phyloP scores from a whole-genome alignment of 2,113 vertebrate species.

The Onychostruthus taczanowskii region DNA sequence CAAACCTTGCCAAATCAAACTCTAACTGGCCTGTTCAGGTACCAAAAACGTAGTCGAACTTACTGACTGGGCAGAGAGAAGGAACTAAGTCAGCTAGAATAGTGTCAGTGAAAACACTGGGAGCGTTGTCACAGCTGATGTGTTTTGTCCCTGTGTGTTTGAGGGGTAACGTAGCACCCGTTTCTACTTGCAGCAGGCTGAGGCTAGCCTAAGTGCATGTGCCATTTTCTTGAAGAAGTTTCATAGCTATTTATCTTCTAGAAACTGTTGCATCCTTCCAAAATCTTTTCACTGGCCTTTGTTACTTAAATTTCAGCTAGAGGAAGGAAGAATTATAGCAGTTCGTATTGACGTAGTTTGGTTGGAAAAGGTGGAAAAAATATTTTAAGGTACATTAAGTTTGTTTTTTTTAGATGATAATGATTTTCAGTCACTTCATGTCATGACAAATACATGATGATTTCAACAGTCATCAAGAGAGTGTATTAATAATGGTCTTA shows the following conservation, averaged over 20 bases:
- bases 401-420: not conserved
- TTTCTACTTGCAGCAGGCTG: not conserved
- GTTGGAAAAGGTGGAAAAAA: not conserved
- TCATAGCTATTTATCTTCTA: not conserved
- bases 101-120: not conserved
- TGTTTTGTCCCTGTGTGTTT: not conserved
- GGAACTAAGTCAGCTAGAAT: not conserved
- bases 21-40: not conserved
- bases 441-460: not conserved
- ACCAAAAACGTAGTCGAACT: not conserved
- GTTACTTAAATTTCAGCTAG: not conserved
- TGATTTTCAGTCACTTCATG: not conserved
- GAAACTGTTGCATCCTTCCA: not conserved
- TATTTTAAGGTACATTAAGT: not conserved
- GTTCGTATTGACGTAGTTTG: not conserved
- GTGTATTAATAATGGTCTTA: not conserved
- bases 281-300: not conserved
- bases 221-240: not conserved
- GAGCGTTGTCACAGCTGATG: not conserved
- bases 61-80: not conserved
- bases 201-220: not conserved
- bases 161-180: not conserved
- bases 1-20: not conserved
- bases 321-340: not conserved
- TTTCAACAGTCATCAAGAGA: not conserved